phyloP scores from a whole-genome alignment of 2,797 vertebrate genomes.

The Enteromius mattozi region DNA sequence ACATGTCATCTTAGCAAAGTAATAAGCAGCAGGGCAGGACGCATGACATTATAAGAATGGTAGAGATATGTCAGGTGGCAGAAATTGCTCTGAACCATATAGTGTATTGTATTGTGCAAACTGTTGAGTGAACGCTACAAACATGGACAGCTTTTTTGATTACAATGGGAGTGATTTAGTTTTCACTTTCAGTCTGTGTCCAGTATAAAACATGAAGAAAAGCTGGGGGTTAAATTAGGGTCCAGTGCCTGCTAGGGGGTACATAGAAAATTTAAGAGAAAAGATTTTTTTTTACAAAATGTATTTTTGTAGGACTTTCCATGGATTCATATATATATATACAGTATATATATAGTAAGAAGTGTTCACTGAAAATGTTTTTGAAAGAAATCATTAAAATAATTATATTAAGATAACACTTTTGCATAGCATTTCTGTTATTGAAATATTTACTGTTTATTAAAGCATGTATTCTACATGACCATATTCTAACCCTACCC shows the following conservation, averaged over 20 bases:
- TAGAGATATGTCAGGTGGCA: conserved; percentile 26
- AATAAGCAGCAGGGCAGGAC: neutral
- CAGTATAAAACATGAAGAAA: conserved; percentile 2
- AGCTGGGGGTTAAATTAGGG: neutral
- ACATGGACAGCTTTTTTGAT: conserved; percentile 12
- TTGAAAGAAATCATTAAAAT: neutral
- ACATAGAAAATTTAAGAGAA: neutral
- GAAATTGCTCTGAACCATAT: conserved; percentile 1
- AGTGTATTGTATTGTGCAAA: neutral
- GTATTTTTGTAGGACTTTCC: neutral
- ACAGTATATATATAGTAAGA: neutral
- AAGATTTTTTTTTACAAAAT: neutral
- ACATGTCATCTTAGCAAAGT: conserved; percentile 10
- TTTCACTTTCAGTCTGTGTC: neutral
- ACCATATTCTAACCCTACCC: neutral
- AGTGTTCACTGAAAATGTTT: neutral
- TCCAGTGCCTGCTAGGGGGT: neutral
- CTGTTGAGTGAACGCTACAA: neutral
- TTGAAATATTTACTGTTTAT: no score
- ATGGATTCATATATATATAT: neutral
- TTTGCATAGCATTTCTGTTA: no score
- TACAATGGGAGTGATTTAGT: conserved; percentile 3
- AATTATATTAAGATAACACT: no score
- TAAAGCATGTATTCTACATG: no score
- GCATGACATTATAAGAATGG: neutral